Evolutionary conservation across 2,797 vertebrate genomes (phyloP), one percentile per base, ranked within the genome.

Genomic region (Neoniphon sammara): DNA sequence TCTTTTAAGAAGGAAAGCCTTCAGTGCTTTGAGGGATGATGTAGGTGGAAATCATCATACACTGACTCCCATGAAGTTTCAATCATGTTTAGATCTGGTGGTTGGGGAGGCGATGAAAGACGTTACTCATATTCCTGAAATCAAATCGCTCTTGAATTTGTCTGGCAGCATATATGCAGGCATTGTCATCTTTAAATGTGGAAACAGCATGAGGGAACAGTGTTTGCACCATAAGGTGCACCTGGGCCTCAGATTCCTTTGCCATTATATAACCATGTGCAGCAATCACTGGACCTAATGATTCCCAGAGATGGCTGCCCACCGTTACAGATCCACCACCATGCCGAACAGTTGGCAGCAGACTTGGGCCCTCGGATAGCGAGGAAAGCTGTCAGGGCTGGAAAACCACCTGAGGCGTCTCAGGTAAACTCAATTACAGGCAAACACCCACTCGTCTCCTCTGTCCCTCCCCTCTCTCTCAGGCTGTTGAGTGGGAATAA

Each of bases 401-500:
- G 36, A 55, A 78, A 59, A 54, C 0, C 12, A 31, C 30, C 23
- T 10, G 18, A 53, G 42, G 42, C 42, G 18, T 20, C 44, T 49
- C 62, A 53, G 56, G 55, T 71, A 39, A 69, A 70, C 12, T 63
- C 21, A 17, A 20, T 49, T 18, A 4, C 17, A 73, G n/a, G 50
- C 64, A 15, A 18, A 34, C 18, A 44, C 27, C 63, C 30, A 58
- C 20, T 47, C 14, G 12, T 83, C 60, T 46, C 9, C 10, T 46
- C 39, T 55, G 15, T 68, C n/a, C 11, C n/a, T 55, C 23, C 31
- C 74, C 47, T 49, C 14, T 46, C 39, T 77, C 23, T 66, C 85
- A 95, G 94, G 81, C 81, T 94, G 68, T 83, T 94, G 87, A 92
- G 63, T 15, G 63, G 20, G 44, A 84, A 66, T 20, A 81, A 86